phyloP scores from a whole-genome alignment of 1,140 invertebrate species.

The Sycobia sp. region DNA sequence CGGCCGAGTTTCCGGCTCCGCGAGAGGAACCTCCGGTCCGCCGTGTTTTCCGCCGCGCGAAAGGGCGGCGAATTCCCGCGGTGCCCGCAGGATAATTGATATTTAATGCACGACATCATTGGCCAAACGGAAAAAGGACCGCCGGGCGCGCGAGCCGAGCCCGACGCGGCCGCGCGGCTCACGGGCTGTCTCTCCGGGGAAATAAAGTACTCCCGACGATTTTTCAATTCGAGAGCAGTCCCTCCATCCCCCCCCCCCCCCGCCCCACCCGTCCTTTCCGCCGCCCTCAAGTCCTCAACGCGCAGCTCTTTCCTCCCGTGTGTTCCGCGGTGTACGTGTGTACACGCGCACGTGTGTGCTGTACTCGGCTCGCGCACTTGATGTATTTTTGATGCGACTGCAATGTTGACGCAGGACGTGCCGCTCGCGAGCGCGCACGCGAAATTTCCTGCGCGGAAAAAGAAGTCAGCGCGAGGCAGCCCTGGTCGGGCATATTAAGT shows the following conservation, averaged over 20 bases:
- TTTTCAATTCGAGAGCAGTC: conserved; percentile 22
- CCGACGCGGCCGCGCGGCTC: background rate
- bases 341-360: background rate
- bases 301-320: background rate
- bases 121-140: conserved; percentile 7
- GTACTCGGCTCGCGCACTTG: background rate
- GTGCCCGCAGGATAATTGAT: conserved; percentile 7
- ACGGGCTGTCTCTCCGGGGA: conserved; percentile 9
- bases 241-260: background rate
- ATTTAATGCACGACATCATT: conserved; percentile 9
- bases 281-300: background rate
- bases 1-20: no score
- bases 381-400: conserved; percentile 31
- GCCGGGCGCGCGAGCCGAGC: background rate
- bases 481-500: no score
- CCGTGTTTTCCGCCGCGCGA: no score
- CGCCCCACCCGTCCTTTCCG: background rate
- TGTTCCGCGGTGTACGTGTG: background rate
- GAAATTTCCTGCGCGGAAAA: conserved; percentile 10
- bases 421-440: background rate
- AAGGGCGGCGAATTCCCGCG: no score
- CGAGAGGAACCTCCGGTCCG: no score
- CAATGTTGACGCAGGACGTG: conserved; percentile 10
- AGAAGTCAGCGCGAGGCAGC: background rate
- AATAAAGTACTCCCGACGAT: conserved; percentile 18